phyloP scores from a whole-genome alignment of 2,113 vertebrate species.

The Egretta garzetta region DNA sequence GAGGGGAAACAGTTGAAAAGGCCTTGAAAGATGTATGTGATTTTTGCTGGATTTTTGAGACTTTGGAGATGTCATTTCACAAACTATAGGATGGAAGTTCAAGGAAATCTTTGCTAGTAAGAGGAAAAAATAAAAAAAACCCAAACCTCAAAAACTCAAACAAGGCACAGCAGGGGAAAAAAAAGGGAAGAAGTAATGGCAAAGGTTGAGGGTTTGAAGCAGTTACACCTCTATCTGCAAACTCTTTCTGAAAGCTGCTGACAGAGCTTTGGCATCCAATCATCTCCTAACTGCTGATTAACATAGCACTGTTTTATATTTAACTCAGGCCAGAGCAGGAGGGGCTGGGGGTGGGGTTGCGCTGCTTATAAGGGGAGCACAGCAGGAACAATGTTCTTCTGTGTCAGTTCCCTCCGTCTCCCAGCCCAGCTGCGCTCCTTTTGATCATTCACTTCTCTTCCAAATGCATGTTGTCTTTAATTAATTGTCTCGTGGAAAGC shows the following conservation, averaged over 20 bases:
- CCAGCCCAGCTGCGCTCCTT: slow-evolving; percentile 8
- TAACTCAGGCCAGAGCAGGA: slow-evolving; percentile 77
- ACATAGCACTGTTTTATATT: slow-evolving; percentile 82
- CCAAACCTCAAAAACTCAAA: not conserved
- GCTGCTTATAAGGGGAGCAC: slow-evolving; percentile 60
- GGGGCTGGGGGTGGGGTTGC: slow-evolving; percentile 56
- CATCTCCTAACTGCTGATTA: slow-evolving; percentile 76
- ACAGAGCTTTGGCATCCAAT: slow-evolving; percentile 70
- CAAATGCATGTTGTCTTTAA: slow-evolving; percentile 20
- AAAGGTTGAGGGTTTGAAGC: slow-evolving; percentile 58
- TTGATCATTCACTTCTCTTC: slow-evolving; percentile 1
- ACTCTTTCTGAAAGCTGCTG: slow-evolving; percentile 69
- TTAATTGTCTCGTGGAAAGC: not conserved
- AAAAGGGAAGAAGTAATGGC: slow-evolving; percentile 18
- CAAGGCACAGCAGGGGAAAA: not conserved
- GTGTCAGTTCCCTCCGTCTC: not conserved
- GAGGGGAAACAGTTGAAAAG: not conserved
- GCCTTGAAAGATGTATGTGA: not conserved
- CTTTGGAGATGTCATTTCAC: not conserved
- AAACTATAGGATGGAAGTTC: not conserved
- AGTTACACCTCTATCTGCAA: slow-evolving; percentile 56
- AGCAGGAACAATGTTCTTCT: slow-evolving; percentile 41
- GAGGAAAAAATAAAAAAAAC: not conserved
- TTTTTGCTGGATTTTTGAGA: not conserved
- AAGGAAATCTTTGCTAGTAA: slow-evolving; percentile 8